Conservation (phyloP, 2,888 invertebrate genomes). For the Anoplius nigerrimus region DNA sequence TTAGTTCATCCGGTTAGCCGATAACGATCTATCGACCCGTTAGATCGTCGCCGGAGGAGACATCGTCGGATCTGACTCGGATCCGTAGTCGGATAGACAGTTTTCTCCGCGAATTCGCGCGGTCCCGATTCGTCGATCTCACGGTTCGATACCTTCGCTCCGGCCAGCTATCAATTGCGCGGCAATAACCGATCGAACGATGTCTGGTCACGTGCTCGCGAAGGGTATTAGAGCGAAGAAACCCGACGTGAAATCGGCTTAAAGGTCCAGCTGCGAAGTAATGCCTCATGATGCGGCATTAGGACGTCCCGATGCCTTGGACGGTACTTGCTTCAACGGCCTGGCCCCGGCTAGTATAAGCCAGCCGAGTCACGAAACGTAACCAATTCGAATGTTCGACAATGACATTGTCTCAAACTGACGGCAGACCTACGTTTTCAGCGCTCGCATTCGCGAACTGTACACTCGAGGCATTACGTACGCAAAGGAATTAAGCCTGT, state of each 20-base stretch:
- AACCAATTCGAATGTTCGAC: conserved; percentile 22
- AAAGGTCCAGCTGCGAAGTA: conserved; percentile 51
- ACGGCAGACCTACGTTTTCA: too few species aligned
- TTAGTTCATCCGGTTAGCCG: too few species aligned
- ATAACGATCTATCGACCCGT: too few species aligned
- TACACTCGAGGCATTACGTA: too few species aligned
- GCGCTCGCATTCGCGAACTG: too few species aligned
- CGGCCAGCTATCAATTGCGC: conserved; percentile 33
- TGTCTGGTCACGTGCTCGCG: conserved; percentile 48
- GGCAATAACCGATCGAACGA: conserved; percentile 42
- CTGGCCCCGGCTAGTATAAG: conserved; percentile 30
- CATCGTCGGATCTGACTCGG: background rate
- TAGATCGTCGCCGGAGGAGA: too few species aligned
- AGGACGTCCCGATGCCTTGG: conserved; percentile 38
- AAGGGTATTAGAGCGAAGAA: conserved; percentile 64
- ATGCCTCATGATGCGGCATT: conserved; percentile 44
- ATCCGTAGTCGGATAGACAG: conserved; percentile 3
- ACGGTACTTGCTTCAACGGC: conserved; percentile 35
- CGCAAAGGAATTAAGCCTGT: too few species aligned
- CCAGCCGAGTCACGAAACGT: conserved; percentile 40
- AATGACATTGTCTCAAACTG: too few species aligned
- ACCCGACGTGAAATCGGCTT: conserved; percentile 64
- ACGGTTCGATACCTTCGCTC: conserved; percentile 32
- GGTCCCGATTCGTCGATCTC: conserved; percentile 10
- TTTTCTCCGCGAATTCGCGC: conserved; percentile 18